These are phyloP conservation scores for Lytechinus pictus DNA, from an alignment of 35 echinoderm and acorn worm genomes.

Conservation along the genomic window DNA sequence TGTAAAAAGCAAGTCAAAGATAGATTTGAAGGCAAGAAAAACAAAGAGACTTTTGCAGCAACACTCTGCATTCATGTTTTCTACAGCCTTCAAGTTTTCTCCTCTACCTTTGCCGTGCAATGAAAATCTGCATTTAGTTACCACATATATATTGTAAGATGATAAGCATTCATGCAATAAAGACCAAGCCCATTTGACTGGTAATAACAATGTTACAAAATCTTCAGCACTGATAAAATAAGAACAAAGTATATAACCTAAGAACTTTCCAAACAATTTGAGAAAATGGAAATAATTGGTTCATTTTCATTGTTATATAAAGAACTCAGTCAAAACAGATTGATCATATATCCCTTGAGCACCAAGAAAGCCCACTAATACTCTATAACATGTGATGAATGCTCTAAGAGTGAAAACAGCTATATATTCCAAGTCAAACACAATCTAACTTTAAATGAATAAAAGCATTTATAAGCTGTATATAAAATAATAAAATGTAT, in stretches of 20 bases:
- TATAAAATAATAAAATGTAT: background rate
- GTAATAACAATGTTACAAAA: background rate
- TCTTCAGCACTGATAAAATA: background rate
- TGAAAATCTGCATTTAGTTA: constrained; percentile 13
- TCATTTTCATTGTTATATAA: background rate
- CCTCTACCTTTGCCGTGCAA: constrained; percentile 7
- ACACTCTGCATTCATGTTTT: background rate
- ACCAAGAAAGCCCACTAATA: background rate
- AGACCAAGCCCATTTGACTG: background rate
- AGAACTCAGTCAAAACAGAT: background rate
- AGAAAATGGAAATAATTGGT: background rate
- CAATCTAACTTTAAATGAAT: background rate
- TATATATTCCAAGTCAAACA: background rate
- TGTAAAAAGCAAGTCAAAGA: background rate
- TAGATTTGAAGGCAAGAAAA: background rate
- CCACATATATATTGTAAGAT: background rate
- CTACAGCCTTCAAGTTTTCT: background rate
- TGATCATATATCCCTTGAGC: background rate
- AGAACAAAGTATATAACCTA: background rate
- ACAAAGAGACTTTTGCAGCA: background rate
- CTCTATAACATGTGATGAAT: background rate
- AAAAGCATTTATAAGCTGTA: background rate
- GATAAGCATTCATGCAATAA: background rate
- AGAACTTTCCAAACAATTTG: background rate
- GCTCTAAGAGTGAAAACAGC: background rate